Evolutionary conservation across 1,140 invertebrate genomes (phyloP), one percentile per base, ranked within the genome.

Genomic region (Drosophila jambulina): DNA sequence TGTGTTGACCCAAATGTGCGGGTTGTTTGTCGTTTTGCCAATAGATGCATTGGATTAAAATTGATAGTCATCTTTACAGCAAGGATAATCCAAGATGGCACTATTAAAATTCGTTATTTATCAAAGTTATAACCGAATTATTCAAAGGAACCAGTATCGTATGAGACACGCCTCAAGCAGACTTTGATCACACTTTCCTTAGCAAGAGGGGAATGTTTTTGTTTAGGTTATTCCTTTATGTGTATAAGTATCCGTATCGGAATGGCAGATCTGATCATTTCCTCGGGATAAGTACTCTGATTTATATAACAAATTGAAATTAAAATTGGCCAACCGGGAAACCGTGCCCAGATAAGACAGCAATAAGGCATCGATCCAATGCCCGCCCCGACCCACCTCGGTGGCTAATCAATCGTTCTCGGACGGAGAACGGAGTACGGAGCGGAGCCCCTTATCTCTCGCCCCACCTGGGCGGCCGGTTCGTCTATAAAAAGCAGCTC

Each of bases 401-500:
- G 46, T 63, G 38, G 51, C 57, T 58, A 72, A 58, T 58, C 48
- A 80, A 68, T 56, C 68, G 53, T 78, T 68, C 69, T 51, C 65
- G 38, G 36, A 6, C 15, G 32, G 51, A 54, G 48, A 27, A 60
- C 49, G 32, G 57, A 63, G 42, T 17, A 60, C 49, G 21, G 60
- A 54, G 45, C 21, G 21, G 34, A 25, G 51, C 23, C 54, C 54
- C 80, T 80, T 87, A 87, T 87, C 83, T 34, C 34, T 56, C 9
- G 49, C 19, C 56, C 45, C 61, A 62, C 51, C 49, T 59, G 56
- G 15, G 48, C 40, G 57, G 27, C 5, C 49, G 17, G 34, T 10
- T 38, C 57, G 56, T 86, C 91, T 92, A 92, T 92, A 92, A 91
- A 92, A 92, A 80, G 53, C 75, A 8, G 34, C 54, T 48, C 48